A percentile compares a stretch with the other conserved stretches of the same genome.
These are phyloP conservation scores for Amphiprion percula DNA, from an alignment of 2,113 vertebrate genomes.

Conservation along the genomic window DNA sequence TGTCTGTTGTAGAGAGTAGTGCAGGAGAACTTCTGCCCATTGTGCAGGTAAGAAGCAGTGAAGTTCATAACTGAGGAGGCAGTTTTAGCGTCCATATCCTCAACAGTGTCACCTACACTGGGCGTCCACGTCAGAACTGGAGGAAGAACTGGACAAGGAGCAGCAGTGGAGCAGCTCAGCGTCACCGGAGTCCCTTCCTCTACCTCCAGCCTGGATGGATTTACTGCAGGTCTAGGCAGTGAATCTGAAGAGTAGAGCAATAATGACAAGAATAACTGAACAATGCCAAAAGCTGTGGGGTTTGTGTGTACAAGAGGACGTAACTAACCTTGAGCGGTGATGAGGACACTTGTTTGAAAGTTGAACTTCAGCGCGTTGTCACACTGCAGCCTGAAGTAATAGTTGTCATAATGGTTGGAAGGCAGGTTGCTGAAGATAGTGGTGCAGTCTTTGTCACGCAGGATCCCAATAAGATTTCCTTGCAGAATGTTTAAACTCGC, in stretches of 20 bases:
- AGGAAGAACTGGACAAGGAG: slow-evolving; percentile 64
- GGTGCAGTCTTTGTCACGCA: slow-evolving; percentile 72
- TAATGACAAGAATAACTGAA: not conserved
- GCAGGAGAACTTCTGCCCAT: slow-evolving; percentile 65
- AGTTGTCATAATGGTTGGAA: slow-evolving; percentile 24
- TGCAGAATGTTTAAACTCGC: slow-evolving; percentile 42
- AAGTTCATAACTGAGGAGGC: slow-evolving; percentile 69
- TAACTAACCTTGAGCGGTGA: slow-evolving; percentile 55
- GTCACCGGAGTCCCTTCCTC: slow-evolving; percentile 66
- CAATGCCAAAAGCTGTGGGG: not conserved
- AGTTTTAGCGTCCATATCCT: not conserved
- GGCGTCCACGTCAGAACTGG: slow-evolving; percentile 74
- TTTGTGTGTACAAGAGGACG: not conserved
- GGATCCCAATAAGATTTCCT: slow-evolving; percentile 61
- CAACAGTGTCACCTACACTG: slow-evolving; percentile 43
- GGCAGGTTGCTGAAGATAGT: slow-evolving; percentile 67
- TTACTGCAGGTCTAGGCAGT: slow-evolving; percentile 52
- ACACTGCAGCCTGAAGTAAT: slow-evolving; percentile 74
- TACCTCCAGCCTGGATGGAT: slow-evolving; percentile 52
- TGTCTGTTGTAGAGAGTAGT: slow-evolving; percentile 55
- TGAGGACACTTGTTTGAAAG: slow-evolving; percentile 33
- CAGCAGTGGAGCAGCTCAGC: slow-evolving; percentile 64
- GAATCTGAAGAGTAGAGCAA: slow-evolving; percentile 52
- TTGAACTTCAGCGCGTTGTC: slow-evolving; percentile 55
- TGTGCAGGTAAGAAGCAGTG: slow-evolving; percentile 67